Evolutionary conservation across 1,140 invertebrate species (phyloP).

Genomic region (Andricus grossulariae): DNA sequence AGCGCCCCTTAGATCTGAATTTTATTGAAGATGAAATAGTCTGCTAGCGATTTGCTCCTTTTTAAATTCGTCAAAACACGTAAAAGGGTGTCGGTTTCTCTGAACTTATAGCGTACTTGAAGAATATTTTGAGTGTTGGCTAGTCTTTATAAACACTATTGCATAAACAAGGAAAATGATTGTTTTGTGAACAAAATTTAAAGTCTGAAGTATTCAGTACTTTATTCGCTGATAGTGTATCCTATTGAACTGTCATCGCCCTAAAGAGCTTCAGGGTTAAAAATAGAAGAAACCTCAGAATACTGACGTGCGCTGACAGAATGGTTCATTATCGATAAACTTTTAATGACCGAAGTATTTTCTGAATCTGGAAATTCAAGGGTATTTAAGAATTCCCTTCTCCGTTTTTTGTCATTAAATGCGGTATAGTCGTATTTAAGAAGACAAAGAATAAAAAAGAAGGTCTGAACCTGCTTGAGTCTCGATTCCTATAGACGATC

Average conservation of each 20-base stretch:
- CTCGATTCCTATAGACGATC: conserved; percentile 53
- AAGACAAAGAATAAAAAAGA: conserved; percentile 22
- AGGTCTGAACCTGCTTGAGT: conserved; percentile 34
- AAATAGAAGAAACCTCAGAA: conserved; percentile 3
- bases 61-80: neutral
- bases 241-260: neutral
- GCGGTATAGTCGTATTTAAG: neutral
- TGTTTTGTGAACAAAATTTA: neutral
- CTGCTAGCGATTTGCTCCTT: neutral
- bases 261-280: neutral
- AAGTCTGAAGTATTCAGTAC: too few relatives aligned
- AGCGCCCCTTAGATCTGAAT: neutral
- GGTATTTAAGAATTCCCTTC: too few relatives aligned
- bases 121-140: conserved; percentile 19
- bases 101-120: neutral
- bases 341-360: neutral
- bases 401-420: too few relatives aligned
- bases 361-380: too few relatives aligned
- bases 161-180: conserved; percentile 27
- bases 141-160: conserved; percentile 15
- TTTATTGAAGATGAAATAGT: neutral
- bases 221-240: neutral
- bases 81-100: neutral
- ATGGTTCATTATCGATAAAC: neutral
- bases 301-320: neutral